Conservation (phyloP, 2,888 invertebrate genomes). For the Acleris laterana region DNA sequence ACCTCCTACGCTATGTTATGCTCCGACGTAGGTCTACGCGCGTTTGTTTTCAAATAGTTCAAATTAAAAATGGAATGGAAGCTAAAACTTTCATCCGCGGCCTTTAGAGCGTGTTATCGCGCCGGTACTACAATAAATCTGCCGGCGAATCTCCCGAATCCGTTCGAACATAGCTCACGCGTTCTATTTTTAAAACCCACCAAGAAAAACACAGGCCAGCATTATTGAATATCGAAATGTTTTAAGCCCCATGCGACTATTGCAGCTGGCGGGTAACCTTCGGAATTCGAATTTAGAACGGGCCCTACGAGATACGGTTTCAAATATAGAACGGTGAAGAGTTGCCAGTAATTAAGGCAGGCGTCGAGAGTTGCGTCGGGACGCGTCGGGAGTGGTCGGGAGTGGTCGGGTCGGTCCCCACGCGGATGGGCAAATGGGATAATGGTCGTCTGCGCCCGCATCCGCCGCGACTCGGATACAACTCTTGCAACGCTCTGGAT, state of each 20-base stretch:
- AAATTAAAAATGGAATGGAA: constrained; percentile 74
- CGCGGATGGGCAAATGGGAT: constrained; percentile 84
- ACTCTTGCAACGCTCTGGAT: constrained; percentile 81
- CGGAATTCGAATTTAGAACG: constrained; percentile 60
- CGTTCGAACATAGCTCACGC: constrained; percentile 67
- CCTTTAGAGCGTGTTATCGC: constrained; percentile 75
- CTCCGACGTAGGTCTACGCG: constrained; percentile 18
- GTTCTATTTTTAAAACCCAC: constrained; percentile 70
- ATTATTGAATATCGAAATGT: constrained; percentile 58
- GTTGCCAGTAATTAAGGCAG: constrained; percentile 65
- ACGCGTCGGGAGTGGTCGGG: constrained; percentile 27
- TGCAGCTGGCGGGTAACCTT: constrained; percentile 51
- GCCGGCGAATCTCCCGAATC: constrained; percentile 74
- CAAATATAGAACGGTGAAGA: constrained; percentile 65
- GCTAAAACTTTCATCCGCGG: constrained; percentile 76
- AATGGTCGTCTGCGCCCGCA: constrained; percentile 84
- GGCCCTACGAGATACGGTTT: constrained; percentile 55
- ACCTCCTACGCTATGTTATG: constrained; percentile 38
- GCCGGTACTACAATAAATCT: constrained; percentile 75
- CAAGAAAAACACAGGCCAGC: constrained; percentile 66
- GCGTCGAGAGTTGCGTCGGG: constrained; percentile 42
- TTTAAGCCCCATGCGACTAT: constrained; percentile 47
- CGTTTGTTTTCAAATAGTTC: constrained; percentile 58
- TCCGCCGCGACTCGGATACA: constrained; percentile 82
- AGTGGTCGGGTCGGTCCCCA: constrained; percentile 63